Percentiles rank a stretch among this genome's conserved stretches.
These are phyloP conservation scores for Castor canadensis DNA, from an alignment of 2,113 vertebrate species.

Conservation along the genomic window DNA sequence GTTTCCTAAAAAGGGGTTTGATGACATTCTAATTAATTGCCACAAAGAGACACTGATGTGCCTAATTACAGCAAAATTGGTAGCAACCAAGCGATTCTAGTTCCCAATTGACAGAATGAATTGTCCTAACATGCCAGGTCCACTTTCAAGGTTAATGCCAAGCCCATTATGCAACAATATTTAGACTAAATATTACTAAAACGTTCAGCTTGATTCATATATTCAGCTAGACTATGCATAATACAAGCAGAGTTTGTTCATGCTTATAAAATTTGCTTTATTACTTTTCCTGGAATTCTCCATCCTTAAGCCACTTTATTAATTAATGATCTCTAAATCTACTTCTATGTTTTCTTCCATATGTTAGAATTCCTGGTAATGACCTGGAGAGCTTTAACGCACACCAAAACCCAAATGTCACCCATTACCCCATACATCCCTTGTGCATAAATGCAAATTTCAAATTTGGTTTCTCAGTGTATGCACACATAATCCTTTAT, in stretches of 20 bases:
- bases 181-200: background rate
- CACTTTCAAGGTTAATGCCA: background rate
- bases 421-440: background rate
- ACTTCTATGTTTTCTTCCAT: background rate
- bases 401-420: background rate
- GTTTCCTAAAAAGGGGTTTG: background rate
- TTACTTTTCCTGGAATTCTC: conserved; percentile 20
- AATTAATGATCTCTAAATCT: background rate
- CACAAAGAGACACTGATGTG: background rate
- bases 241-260: background rate
- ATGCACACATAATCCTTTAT: background rate
- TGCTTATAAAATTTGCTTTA: background rate
- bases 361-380: background rate
- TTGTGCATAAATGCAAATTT: background rate
- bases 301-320: background rate
- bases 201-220: background rate
- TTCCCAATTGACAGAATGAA: background rate
- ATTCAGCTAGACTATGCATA: background rate
- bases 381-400: background rate
- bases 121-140: background rate
- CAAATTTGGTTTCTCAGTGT: background rate
- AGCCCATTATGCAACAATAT: background rate
- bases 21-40: background rate
- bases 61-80: background rate
- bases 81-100: conserved; percentile 18